Conservation (phyloP, 2,888 invertebrate genomes). For the Hydrotaea cyrtoneurina region DNA sequence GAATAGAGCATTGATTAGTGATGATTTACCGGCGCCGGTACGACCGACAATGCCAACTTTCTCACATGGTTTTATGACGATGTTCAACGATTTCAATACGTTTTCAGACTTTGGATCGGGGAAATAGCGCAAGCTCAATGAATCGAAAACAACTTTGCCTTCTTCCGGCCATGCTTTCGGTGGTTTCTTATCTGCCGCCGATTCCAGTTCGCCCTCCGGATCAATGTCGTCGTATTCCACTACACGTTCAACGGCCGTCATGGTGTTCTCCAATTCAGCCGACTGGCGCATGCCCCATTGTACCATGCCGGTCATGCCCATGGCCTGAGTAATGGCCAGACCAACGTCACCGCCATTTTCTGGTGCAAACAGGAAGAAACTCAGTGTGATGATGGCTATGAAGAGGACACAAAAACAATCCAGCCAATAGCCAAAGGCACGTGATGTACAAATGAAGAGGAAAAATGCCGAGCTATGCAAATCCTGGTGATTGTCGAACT, state of each 20-base stretch:
- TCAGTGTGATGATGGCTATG: conserved; percentile 91
- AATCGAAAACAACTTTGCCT: conserved; percentile 86
- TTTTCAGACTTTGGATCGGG: conserved; percentile 84
- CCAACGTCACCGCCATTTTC: conserved; percentile 88
- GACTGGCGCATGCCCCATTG: conserved; percentile 95
- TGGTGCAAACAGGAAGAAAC: conserved; percentile 88
- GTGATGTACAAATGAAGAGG: conserved; percentile 92
- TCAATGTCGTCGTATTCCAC: conserved; percentile 85
- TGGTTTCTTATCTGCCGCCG: conserved; percentile 84
- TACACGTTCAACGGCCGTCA: conserved; percentile 93
- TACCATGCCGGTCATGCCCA: conserved; percentile 86
- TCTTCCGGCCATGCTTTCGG: conserved; percentile 87
- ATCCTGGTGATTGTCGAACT: conserved; percentile 92
- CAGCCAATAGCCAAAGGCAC: conserved; percentile 96
- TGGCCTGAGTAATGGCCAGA: conserved; percentile 89
- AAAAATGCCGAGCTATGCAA: conserved; percentile 96
- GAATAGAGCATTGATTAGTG: conserved; percentile 87
- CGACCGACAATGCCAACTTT: conserved; percentile 88
- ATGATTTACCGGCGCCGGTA: conserved; percentile 88
- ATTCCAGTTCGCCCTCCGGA: conserved; percentile 83
- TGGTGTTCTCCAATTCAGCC: conserved; percentile 92
- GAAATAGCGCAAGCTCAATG: conserved; percentile 87
- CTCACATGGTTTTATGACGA: conserved; percentile 84
- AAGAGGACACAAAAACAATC: conserved; percentile 94
- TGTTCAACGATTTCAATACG: conserved; percentile 87